Percentiles rank a stretch among this genome's conserved stretches.
These are phyloP conservation scores for Colletes latitarsis DNA, from an alignment of 1,140 invertebrate genomes.

Conservation along the genomic window DNA sequence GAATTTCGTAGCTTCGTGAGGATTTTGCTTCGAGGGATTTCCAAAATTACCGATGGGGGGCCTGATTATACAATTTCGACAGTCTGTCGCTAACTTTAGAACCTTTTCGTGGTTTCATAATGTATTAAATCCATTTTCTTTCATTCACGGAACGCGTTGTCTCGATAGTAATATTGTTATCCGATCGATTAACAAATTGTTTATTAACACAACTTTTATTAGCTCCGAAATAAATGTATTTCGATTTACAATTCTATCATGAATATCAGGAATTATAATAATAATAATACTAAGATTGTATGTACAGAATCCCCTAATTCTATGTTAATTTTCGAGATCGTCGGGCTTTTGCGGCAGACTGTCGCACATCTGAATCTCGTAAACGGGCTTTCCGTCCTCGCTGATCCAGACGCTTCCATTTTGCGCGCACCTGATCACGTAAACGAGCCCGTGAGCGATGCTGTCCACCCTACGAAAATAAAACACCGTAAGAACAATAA, in stretches of 20 bases:
- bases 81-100: neutral
- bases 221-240: too few species aligned
- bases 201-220: neutral
- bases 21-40: neutral
- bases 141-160: too few species aligned
- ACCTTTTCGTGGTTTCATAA: too few species aligned
- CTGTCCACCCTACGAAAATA: slow-evolving; percentile 73
- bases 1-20: neutral
- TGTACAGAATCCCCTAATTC: neutral
- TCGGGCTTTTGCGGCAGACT: slow-evolving; percentile 62
- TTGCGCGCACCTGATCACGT: slow-evolving; percentile 79
- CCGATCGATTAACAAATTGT: neutral
- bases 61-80: too few species aligned
- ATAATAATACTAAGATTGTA: neutral
- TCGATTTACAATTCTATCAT: neutral
- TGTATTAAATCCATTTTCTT: too few species aligned
- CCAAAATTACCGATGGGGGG: neutral
- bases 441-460: slow-evolving; percentile 80
- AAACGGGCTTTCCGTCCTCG: slow-evolving; percentile 80
- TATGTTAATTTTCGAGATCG: neutral
- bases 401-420: slow-evolving; percentile 82
- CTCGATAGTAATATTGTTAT: too few species aligned
- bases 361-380: slow-evolving; percentile 80
- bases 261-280: neutral
- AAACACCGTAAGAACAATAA: neutral